Base-by-base conservation (phyloP, 2,797 vertebrate species). In the Rhinella marina region DNA sequence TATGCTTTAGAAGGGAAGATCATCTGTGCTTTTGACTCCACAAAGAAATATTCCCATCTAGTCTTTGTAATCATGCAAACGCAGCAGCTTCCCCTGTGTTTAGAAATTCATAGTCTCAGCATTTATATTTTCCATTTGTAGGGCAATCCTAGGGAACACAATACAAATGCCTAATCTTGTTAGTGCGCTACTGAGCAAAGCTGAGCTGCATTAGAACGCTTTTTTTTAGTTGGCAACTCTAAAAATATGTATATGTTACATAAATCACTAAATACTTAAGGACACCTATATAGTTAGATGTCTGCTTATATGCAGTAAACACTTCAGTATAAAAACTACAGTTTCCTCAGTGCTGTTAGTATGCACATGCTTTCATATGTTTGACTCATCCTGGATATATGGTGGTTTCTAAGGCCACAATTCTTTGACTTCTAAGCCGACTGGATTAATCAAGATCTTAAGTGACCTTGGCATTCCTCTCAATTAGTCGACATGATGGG, bases 51-150 rank as follows among this genome's bases (percentile, higher is more conserved):
- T 86, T 86, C 50, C 54, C 66, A 80, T 72, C 7, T 52, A 81
- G 85, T 29, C 19, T 56, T 73, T 72, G 52, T 80, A 86, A 86
- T 86, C 85, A 86, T 86, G 85, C 85, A 86, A 80, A 86, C 85
- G 59, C 85, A 81, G 85, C 85, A 86, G 66, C 66, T 80, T 78
- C 75, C n/a, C 61, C 68, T 79, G 41, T 86, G 84, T 80, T 80
- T 73, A 72, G 52, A 86, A 72, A 86, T 72, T 70, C 66, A 72
- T 59, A 57, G 85, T 72, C 85, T 80, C 77, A 73, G 85, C 85
- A 73, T 70, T 86, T 80, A 86, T 80, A 68, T 70, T 81, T 86
- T 70, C 62, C 29, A 81, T 27, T 80, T 57, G 64, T 70, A 86
- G 85, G 85, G 54, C 66, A 86, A 50, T 72, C 32, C 78, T 81